Evolutionary conservation across 2,797 vertebrate species (phyloP).

Genomic region (Vipera latastei): DNA sequence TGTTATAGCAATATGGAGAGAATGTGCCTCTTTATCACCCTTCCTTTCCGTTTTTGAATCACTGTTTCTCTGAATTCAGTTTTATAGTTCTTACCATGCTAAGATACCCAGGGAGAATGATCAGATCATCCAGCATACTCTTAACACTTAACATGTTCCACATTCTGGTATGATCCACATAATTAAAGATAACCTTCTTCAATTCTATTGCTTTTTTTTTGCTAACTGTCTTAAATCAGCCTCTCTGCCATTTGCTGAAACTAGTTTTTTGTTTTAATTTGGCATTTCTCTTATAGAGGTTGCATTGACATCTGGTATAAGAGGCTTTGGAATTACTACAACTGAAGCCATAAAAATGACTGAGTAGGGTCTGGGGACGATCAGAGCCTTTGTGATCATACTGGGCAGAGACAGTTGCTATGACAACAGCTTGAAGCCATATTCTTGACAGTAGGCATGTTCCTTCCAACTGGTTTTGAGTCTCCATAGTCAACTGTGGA

Average conservation of each 20-base stretch:
- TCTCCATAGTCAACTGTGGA: not conserved
- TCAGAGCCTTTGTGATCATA: slow-evolving; percentile 25
- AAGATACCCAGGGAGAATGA: not conserved
- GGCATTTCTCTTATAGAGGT: not conserved
- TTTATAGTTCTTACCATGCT: not conserved
- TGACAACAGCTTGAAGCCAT: slow-evolving; percentile 52
- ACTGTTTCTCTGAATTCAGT: not conserved
- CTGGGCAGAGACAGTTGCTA: slow-evolving; percentile 48
- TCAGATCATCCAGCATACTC: not conserved
- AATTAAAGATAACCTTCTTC: not conserved
- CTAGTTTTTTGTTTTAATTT: not conserved
- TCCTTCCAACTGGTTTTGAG: slow-evolving; percentile 5
- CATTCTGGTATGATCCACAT: not conserved
- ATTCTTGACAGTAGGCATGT: slow-evolving; percentile 23
- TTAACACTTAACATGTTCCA: not conserved
- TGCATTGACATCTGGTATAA: not conserved
- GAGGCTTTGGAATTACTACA: not conserved
- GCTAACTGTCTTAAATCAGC: not conserved
- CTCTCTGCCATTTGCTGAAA: not conserved
- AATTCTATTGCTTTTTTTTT: not conserved
- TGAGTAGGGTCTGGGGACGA: slow-evolving; percentile 46
- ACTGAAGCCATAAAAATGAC: slow-evolving; percentile 35
- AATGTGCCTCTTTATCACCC: not conserved
- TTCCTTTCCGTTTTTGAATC: not conserved
- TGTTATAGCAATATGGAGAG: not conserved